phyloP scores from a whole-genome alignment of 2,888 invertebrate species.

The Philereme vetulata region DNA sequence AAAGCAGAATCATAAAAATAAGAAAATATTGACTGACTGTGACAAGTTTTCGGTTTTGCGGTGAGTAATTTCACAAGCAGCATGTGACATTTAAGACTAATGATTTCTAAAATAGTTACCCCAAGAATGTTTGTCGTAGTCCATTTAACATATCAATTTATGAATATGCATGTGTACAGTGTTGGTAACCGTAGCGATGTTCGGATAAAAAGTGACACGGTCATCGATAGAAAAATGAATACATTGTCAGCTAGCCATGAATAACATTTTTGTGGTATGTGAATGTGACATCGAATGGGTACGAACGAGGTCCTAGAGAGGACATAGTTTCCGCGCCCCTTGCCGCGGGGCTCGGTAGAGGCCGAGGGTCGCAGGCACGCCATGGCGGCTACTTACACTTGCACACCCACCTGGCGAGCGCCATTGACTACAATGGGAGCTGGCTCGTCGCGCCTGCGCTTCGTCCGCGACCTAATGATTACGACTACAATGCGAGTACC shows the following conservation, averaged over 20 bases:
- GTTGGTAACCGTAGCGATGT: conserved; percentile 27
- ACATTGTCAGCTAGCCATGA: conserved; percentile 43
- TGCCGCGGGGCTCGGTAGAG: conserved; percentile 30
- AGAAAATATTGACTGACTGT: conserved; percentile 69
- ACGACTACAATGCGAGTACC: conserved; percentile 66
- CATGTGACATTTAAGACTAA: conserved; percentile 61
- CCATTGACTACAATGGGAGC: conserved; percentile 79
- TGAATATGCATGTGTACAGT: conserved; percentile 45
- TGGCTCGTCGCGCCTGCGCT: conserved; percentile 61
- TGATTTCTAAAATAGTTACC: conserved; percentile 68
- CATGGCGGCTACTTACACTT: conserved; percentile 68
- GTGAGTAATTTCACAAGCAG: conserved; percentile 65
- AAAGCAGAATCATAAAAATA: conserved; percentile 73
- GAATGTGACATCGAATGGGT: conserved; percentile 33
- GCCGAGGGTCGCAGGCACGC: conserved; percentile 62
- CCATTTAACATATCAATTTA: conserved; percentile 50
- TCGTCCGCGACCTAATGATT: conserved; percentile 60
- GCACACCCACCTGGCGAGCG: conserved; percentile 77
- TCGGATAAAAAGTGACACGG: conserved; percentile 34
- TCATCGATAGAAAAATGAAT: conserved; percentile 39
- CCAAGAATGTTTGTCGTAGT: conserved; percentile 51
- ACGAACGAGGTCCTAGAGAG: conserved; percentile 34
- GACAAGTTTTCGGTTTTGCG: conserved; percentile 68
- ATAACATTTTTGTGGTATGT: conserved; percentile 36
- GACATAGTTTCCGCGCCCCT: conserved; percentile 31